Base-by-base conservation (phyloP, 1,140 invertebrate species). In the Aphidius gifuensis region DNA sequence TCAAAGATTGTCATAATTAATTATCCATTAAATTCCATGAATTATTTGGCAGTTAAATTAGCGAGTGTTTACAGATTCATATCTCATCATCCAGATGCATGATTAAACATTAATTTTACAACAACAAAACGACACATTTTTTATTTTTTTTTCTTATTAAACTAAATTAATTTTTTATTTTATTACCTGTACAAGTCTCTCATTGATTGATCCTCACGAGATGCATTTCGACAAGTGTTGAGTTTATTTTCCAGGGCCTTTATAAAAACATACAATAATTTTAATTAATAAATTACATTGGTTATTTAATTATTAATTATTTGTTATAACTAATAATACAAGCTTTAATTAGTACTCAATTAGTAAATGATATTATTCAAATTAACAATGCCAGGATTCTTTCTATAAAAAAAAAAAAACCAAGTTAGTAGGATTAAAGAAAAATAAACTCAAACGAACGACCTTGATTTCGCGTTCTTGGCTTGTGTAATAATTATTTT, bases 121-220 rank as follows among this genome's bases (percentile, higher is more conserved):
- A 32, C 23, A 32, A 32, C 23, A 32, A 32, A 32, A 32, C 23
- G 23, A 32, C 2, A 32, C 23, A 32, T 3, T 32, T 32, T 32
- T 32, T 32, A 32, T 32, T 32, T 32, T 32, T 32, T 16, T 16
- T 16, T 16, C 16, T 16, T 32, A 32, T 32, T 3, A 32, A 3
- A 2, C 23, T 32, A 32, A 32, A 32, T 3, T 32, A 32, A 32
- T 1, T 32, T 32, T 32, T 16, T 16, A 16, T 66, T 73, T 69
- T 71, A 74, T 81, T 81, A 81, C 80, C 80, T 81, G 79, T 80
- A 81, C 63, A 79, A 69, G 73, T 81, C 80, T 43, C 78, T 74
- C 51, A 80, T 73, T n/a, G 75, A 72, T 70, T 78, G 80, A 69
- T 80, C 79, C 68, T 82, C 80, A 69, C 80, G 69, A 40, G 78